Percentiles rank a stretch among this genome's conserved stretches.
These are phyloP conservation scores for Conomelus anceps DNA, from an alignment of 2,888 invertebrate species.

Conservation along the genomic window DNA sequence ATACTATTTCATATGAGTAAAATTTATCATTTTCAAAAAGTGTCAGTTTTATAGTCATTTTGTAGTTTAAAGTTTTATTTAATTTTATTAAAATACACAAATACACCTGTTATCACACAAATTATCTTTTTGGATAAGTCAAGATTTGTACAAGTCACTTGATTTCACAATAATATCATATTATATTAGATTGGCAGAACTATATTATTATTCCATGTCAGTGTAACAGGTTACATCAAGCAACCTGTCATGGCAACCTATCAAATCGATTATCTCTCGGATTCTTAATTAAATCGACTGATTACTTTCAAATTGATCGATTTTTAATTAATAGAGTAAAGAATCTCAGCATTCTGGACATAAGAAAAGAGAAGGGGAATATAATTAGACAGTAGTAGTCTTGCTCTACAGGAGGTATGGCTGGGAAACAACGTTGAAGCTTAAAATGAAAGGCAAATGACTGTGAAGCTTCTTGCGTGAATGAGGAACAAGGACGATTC, in stretches of 20 bases:
- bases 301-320: not conserved
- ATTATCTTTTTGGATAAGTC: too few species aligned
- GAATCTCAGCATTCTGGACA: not conserved
- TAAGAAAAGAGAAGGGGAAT: not conserved
- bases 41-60: too few species aligned
- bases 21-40: too few species aligned
- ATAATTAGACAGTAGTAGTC: not conserved
- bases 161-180: not conserved
- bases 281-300: not conserved
- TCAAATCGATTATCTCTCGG: not conserved
- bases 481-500: not conserved
- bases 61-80: too few species aligned
- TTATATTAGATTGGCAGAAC: not conserved
- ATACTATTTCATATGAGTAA: too few species aligned
- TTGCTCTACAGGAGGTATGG: not conserved
- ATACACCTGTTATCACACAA: too few species aligned
- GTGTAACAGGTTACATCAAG: not conserved
- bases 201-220: not conserved
- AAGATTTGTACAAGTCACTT: too few species aligned
- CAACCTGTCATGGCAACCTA: not conserved
- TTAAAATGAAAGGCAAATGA: not conserved
- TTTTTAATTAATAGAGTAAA: not conserved
- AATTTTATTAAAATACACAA: too few species aligned
- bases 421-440: not conserved
- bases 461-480: not conserved